Evolutionary conservation across 2,113 vertebrate genomes (phyloP).

Genomic region (Entelurus aequoreus): DNA sequence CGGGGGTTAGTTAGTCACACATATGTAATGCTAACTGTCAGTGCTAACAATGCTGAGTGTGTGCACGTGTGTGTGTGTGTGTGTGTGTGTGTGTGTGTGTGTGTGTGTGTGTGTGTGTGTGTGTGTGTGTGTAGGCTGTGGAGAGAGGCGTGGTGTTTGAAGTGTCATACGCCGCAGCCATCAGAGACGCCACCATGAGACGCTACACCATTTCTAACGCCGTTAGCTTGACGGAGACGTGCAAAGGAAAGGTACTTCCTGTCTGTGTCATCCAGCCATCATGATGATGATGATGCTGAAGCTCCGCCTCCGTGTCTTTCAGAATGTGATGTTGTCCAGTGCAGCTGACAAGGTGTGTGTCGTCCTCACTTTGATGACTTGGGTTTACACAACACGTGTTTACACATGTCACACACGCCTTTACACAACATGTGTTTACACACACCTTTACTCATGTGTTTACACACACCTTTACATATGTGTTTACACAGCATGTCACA

Average conservation of each 20-base stretch:
- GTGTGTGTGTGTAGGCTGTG: too few relatives aligned
- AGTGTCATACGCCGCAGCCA: constrained; percentile 82
- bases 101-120: too few relatives aligned
- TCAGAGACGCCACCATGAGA: constrained; percentile 90
- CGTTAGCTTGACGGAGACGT: constrained; percentile 79
- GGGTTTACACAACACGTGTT: neutral
- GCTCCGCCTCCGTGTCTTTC: constrained; percentile 18
- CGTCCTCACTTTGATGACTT: neutral
- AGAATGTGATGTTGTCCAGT: constrained; percentile 89
- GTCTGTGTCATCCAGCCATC: neutral
- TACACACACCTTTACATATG: too few relatives aligned
- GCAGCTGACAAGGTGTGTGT: constrained; percentile 81
- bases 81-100: too few relatives aligned
- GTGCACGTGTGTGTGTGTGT: neutral
- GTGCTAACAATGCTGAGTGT: neutral
- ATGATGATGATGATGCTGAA: neutral
- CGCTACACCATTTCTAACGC: constrained; percentile 91
- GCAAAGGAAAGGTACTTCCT: constrained; percentile 84
- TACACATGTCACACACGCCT: too few relatives aligned
- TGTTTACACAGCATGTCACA: too few relatives aligned
- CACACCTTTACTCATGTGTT: too few relatives aligned
- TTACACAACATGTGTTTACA: too few relatives aligned
- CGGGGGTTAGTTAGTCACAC: constrained; percentile 73
- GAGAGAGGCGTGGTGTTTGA: constrained; percentile 88
- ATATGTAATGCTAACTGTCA: neutral